phyloP scores from a whole-genome alignment of 2,888 invertebrate genomes.

The Drosophila antonietae region DNA sequence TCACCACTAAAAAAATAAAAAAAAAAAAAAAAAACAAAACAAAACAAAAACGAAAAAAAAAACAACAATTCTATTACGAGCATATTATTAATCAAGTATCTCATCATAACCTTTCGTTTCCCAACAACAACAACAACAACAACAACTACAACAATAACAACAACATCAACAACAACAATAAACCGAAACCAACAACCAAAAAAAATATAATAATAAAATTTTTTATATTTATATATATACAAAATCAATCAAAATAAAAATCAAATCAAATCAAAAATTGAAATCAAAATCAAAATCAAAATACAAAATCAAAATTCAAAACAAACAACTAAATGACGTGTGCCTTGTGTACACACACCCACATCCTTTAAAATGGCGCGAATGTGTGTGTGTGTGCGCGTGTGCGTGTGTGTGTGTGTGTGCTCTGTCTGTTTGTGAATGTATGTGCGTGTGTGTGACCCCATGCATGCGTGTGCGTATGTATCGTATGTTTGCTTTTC shows the following conservation, averaged over 20 bases:
- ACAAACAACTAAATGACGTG: constrained; percentile 42
- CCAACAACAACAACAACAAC: constrained; percentile 56
- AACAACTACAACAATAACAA: constrained; percentile 35
- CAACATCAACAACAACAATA: constrained; percentile 37
- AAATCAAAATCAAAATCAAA: constrained; percentile 38
- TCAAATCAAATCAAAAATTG: constrained; percentile 38
- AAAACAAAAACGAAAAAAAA: constrained; percentile 35
- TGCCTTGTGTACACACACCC: constrained; percentile 62
- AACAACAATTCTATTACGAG: constrained; percentile 52
- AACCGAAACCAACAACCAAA: constrained; percentile 54
- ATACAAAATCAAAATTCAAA: constrained; percentile 38
- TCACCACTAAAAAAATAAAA: constrained; percentile 44
- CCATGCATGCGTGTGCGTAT: neutral
- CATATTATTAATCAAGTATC: constrained; percentile 76
- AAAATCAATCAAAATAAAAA: constrained; percentile 50
- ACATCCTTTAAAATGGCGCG: constrained; percentile 18
- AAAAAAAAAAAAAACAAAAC: constrained; percentile 33
- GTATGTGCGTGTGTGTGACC: neutral
- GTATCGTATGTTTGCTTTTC: constrained; percentile 10
- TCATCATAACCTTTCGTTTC: constrained; percentile 78
- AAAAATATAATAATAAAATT: constrained; percentile 44
- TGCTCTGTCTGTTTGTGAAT: constrained; percentile 30
- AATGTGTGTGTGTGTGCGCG: constrained; percentile 4
- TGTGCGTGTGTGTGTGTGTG: neutral
- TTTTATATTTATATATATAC: constrained; percentile 23